phyloP scores from a whole-genome alignment of 2,888 invertebrate genomes.

The Phoenoteleia sp. region DNA sequence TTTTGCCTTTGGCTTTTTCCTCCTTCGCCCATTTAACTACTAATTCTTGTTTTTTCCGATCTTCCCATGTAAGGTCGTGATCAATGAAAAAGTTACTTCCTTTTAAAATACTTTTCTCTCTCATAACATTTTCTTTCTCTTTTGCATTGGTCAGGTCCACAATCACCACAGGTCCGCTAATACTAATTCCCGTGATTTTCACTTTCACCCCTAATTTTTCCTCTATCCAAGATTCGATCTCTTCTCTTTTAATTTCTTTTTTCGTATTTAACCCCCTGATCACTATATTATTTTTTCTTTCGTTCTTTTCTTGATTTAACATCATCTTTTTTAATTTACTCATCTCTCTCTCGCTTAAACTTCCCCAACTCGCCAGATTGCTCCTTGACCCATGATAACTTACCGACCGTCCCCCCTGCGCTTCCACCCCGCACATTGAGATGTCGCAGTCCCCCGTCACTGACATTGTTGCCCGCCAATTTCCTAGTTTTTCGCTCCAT shows the following conservation, averaged over 20 bases:
- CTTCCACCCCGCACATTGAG: not conserved
- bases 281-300: conserved; percentile 17
- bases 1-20: not conserved
- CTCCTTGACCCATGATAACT: not conserved
- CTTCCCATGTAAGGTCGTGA: not conserved
- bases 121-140: conserved; percentile 27
- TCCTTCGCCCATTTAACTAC: not conserved
- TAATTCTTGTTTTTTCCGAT: not conserved
- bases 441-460: not conserved
- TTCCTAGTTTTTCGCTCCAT: too few species aligned
- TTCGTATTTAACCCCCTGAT: conserved; percentile 1
- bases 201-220: not conserved
- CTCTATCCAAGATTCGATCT: not conserved
- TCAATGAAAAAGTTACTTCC: conserved; percentile 11
- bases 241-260: not conserved
- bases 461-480: too few species aligned
- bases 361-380: not conserved
- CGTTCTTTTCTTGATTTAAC: conserved; percentile 2
- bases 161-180: not conserved
- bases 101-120: not conserved
- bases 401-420: not conserved
- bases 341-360: conserved; percentile 3
- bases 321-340: conserved; percentile 13
- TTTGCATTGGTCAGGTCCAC: not conserved
- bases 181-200: not conserved